Conservation (phyloP, 2,113 vertebrate genomes). For the Ochotona curzoniae region DNA sequence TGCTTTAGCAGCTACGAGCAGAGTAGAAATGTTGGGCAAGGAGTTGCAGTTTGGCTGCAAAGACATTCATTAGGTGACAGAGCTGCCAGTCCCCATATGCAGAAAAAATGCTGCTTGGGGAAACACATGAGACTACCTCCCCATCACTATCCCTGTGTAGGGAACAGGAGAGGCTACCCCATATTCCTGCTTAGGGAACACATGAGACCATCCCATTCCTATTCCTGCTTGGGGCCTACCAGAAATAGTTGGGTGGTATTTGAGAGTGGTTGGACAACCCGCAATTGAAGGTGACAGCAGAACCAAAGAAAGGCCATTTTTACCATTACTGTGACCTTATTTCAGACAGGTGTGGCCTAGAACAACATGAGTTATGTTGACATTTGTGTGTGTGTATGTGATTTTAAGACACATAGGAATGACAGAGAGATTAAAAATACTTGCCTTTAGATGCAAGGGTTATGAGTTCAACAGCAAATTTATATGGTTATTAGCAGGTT, state of each 20-base stretch:
- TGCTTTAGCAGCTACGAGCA: not conserved
- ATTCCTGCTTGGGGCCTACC: not conserved
- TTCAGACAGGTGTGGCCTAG: constrained; percentile 46
- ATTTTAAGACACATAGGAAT: constrained; percentile 44
- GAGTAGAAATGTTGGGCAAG: not conserved
- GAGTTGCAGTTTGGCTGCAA: not conserved
- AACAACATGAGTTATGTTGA: constrained; percentile 49
- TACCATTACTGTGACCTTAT: constrained; percentile 32
- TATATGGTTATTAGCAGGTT: constrained; percentile 3
- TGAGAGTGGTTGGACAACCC: constrained; percentile 60
- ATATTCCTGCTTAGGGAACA: too few species aligned
- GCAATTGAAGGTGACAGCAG: constrained; percentile 52
- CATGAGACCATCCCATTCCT: not conserved
- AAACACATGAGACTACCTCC: not conserved
- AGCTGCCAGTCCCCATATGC: not conserved
- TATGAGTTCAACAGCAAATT: constrained; percentile 44
- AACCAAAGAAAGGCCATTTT: constrained; percentile 55
- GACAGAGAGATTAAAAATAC: constrained; percentile 58
- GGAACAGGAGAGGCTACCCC: too few species aligned
- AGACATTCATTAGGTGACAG: not conserved
- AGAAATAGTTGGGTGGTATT: constrained; percentile 62
- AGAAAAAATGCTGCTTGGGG: constrained; percentile 7
- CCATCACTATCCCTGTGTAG: too few species aligned
- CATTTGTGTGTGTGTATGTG: constrained; percentile 62
- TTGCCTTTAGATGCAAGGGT: constrained; percentile 38